A percentile compares a stretch with the other conserved stretches of the same genome.
Evolutionary conservation across 2,888 invertebrate species (phyloP).

Genomic region (Phengaris alcon): DNA sequence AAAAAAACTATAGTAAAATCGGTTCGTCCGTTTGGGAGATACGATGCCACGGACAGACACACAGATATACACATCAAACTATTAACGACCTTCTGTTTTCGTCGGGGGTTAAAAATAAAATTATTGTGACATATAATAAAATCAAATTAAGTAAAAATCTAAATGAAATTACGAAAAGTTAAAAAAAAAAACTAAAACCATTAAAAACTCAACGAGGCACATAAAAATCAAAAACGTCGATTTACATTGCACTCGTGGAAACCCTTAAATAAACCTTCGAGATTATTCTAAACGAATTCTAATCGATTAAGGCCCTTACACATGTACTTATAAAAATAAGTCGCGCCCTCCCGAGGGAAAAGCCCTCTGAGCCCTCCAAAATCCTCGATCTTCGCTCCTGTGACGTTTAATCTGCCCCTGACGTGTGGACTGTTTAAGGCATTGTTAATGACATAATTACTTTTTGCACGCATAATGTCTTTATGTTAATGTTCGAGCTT

Average conservation of each 20-base stretch:
- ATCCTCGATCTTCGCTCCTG: conserved; percentile 52
- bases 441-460: conserved; percentile 26
- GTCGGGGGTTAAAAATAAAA: no score
- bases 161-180: no score
- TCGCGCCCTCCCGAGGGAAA: conserved; percentile 39
- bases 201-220: neutral
- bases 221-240: neutral
- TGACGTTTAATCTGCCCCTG: conserved; percentile 65
- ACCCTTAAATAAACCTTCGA: conserved; percentile 19
- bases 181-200: neutral
- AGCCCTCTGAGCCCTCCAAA: conserved; percentile 48
- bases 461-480: neutral
- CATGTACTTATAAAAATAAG: conserved; percentile 30
- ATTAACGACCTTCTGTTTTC: no score
- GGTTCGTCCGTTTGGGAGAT: no score
- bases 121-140: no score
- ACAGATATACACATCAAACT: no score
- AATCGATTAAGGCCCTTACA: conserved; percentile 28
- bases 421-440: conserved; percentile 43
- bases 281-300: conserved; percentile 28
- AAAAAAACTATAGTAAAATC: no score
- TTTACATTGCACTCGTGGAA: conserved; percentile 12
- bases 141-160: no score
- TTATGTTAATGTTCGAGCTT: neutral
- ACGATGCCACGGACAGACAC: no score